Conservation (phyloP, 2,113 vertebrate genomes). For the Drymodes brunneopygia region DNA sequence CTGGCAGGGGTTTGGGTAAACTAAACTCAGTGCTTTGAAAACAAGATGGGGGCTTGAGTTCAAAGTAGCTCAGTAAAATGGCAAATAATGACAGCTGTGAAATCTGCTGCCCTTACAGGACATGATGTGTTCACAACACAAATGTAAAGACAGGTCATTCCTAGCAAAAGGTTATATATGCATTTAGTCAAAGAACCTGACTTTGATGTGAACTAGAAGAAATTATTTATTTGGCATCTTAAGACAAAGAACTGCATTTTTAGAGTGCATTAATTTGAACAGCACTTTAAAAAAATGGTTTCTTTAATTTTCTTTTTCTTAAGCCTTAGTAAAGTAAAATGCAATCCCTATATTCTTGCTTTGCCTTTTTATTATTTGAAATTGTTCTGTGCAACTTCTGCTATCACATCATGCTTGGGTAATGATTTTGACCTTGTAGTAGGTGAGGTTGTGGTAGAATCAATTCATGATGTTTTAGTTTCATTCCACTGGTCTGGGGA, state of each 20-base stretch:
- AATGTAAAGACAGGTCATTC: background rate
- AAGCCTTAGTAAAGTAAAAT: background rate
- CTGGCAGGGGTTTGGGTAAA: background rate
- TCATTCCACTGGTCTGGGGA: background rate
- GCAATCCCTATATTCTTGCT: background rate
- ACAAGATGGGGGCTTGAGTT: background rate
- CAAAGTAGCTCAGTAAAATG: background rate
- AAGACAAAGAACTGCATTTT: background rate
- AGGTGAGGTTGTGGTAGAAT: background rate
- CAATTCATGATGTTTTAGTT: background rate
- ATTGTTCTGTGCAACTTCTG: background rate
- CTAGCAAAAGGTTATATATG: background rate
- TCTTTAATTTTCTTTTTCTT: background rate
- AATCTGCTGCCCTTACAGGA: background rate
- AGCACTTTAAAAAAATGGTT: background rate
- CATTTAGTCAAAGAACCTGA: background rate
- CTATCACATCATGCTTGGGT: background rate
- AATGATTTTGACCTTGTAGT: background rate
- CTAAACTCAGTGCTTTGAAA: background rate
- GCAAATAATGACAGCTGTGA: background rate
- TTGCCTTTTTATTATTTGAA: background rate
- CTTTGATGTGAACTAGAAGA: background rate
- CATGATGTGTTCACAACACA: background rate
- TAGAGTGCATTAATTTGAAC: background rate
- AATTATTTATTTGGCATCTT: background rate